Evolutionary conservation across 1,140 invertebrate species (phyloP).

Genomic region (Drosophila tsacasi): DNA sequence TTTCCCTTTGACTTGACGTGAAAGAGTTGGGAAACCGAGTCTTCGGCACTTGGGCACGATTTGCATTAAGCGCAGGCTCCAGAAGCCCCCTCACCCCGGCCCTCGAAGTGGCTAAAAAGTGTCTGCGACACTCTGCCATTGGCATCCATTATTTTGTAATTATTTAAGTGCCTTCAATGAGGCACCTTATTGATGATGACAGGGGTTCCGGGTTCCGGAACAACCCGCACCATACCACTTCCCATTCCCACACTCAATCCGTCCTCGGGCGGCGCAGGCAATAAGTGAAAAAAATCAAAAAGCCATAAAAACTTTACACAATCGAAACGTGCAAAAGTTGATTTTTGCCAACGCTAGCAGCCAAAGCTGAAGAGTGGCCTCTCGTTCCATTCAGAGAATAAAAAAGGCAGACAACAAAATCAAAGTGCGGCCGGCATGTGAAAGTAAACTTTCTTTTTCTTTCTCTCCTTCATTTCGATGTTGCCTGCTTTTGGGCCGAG

Average conservation of each 20-base stretch:
- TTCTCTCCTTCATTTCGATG: constrained; percentile 23
- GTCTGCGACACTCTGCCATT: constrained; percentile 49
- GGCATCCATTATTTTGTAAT: constrained; percentile 79
- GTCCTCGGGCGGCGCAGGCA: constrained; percentile 38
- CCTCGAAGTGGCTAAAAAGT: constrained; percentile 52
- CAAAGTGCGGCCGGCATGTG: constrained; percentile 74
- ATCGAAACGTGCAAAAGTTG: constrained; percentile 84
- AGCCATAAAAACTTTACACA: constrained; percentile 85
- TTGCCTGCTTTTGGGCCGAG: constrained; percentile 20
- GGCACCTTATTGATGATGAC: constrained; percentile 54
- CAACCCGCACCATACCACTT: not conserved
- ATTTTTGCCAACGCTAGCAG: constrained; percentile 79
- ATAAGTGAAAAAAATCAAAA: constrained; percentile 84
- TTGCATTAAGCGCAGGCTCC: constrained; percentile 61
- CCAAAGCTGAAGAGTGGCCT: constrained; percentile 41
- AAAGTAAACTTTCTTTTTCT: constrained; percentile 64
- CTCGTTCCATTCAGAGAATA: constrained; percentile 9
- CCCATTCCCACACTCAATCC: constrained; percentile 1
- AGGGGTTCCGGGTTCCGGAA: constrained; percentile 15
- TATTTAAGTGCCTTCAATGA: constrained; percentile 75
- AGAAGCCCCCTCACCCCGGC: not conserved
- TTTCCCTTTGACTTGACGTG: constrained; percentile 49
- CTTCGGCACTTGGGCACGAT: constrained; percentile 72
- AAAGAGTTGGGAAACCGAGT: constrained; percentile 60
- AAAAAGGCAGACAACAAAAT: constrained; percentile 73